phyloP scores from a whole-genome alignment of 2,113 vertebrate species.

The Hippocampus zosterae region DNA sequence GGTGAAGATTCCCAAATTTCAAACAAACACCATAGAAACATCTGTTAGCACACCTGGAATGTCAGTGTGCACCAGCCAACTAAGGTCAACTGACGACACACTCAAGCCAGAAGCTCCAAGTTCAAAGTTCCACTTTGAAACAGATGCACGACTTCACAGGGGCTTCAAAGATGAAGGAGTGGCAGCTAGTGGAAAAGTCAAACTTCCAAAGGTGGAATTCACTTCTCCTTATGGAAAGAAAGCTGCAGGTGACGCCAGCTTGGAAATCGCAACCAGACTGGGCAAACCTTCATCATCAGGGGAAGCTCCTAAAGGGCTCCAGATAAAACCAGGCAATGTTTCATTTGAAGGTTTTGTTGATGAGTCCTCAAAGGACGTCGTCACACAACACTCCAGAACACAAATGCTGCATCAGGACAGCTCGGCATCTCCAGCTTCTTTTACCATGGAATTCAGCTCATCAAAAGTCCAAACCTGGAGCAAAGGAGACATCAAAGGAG shows the following conservation, averaged over 20 bases:
- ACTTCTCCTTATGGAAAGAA: conserved; percentile 69
- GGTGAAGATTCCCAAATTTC: conserved; percentile 62
- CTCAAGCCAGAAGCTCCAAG: conserved; percentile 29
- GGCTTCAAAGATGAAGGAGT: conserved; percentile 51
- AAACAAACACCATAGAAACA: conserved; percentile 55
- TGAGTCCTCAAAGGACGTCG: conserved; percentile 44
- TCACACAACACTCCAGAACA: conserved; percentile 67
- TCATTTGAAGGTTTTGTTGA: conserved; percentile 55
- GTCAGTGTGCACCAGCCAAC: conserved; percentile 65
- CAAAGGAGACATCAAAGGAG: conserved; percentile 29
- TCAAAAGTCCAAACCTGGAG: conserved; percentile 49
- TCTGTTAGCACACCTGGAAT: conserved; percentile 67
- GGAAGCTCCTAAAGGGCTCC: conserved; percentile 23
- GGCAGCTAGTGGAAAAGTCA: conserved; percentile 67
- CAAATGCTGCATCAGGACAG: conserved; percentile 66
- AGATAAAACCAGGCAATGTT: conserved; percentile 56
- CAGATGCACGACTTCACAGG: conserved; percentile 41
- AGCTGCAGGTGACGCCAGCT: conserved; percentile 29
- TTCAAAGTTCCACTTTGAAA: conserved; percentile 48
- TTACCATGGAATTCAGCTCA: conserved; percentile 58
- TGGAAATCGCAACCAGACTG: conserved; percentile 44
- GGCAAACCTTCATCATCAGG: conserved; percentile 37
- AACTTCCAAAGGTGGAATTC: conserved; percentile 77
- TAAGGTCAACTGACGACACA: conserved; percentile 42
- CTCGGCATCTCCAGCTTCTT: conserved; percentile 51